Percentiles rank a stretch among this genome's conserved stretches.
Evolutionary conservation across 2,797 vertebrate genomes (phyloP).

Genomic region (Leontopithecus rosalia): DNA sequence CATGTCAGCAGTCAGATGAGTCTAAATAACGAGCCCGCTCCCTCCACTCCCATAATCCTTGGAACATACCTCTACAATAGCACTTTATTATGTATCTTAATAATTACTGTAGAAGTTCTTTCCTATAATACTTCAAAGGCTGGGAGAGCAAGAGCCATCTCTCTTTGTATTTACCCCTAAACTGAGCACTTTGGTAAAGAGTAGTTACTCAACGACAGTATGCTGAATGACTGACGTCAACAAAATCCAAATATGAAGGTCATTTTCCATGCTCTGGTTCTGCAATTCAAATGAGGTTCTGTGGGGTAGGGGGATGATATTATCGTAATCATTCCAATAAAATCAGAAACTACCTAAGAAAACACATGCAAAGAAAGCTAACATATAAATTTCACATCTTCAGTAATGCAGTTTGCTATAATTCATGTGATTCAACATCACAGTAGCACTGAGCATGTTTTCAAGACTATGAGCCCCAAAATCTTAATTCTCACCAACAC

Average conservation of each 20-base stretch:
- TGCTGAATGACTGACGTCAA: background rate
- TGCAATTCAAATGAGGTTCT: slow-evolving; percentile 45
- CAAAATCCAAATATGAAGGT: slow-evolving; percentile 33
- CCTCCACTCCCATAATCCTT: background rate
- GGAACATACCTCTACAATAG: slow-evolving; percentile 51
- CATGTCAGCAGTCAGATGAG: background rate
- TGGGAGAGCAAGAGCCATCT: slow-evolving; percentile 25
- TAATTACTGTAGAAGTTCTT: slow-evolving; percentile 14
- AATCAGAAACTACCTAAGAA: slow-evolving; percentile 38
- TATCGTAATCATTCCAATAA: background rate
- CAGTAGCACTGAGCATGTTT: background rate
- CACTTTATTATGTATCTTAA: background rate
- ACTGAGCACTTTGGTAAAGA: slow-evolving; percentile 12
- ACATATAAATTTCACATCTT: background rate
- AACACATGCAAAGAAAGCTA: slow-evolving; percentile 21
- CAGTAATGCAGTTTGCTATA: background rate
- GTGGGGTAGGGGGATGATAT: background rate
- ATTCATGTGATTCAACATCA: background rate
- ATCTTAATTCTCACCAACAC: background rate
- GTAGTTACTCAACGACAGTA: slow-evolving; percentile 30
- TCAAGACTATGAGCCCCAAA: background rate
- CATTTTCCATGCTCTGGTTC: slow-evolving; percentile 48
- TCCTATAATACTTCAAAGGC: slow-evolving; percentile 42
- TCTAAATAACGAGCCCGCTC: background rate
- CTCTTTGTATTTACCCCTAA: slow-evolving; percentile 36